Conservation (phyloP, 2,797 vertebrate species). For the Poeciliopsis presidionis region DNA sequence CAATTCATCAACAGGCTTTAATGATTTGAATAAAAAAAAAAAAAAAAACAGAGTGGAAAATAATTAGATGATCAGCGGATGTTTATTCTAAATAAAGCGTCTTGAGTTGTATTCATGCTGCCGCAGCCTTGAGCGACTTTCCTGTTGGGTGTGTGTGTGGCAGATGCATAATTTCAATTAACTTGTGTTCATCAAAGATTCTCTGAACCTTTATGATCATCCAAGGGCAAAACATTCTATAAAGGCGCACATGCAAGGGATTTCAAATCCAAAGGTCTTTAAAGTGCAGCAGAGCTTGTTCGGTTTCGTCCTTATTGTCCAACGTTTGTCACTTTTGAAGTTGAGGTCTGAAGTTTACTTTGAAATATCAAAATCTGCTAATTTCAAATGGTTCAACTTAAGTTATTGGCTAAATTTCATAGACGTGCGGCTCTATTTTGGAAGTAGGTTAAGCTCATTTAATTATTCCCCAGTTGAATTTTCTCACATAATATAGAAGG, state of each 20-base stretch:
- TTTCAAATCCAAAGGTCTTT: conserved; percentile 3
- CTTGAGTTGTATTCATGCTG: not conserved
- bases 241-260: not conserved
- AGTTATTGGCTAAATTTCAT: not conserved
- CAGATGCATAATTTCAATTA: conserved; percentile 19
- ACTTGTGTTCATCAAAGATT: conserved; percentile 14
- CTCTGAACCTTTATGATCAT: conserved; percentile 18
- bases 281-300: conserved; percentile 6
- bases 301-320: not conserved
- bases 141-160: not conserved
- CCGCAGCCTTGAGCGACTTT: conserved; percentile 15
- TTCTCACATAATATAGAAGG: not conserved
- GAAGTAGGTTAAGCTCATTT: not conserved
- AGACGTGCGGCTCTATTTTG: not conserved
- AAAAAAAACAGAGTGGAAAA: not conserved
- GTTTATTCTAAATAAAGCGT: not conserved
- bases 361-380: not conserved
- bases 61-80: not conserved
- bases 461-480: not conserved
- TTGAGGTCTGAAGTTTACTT: not conserved
- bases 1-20: conserved; percentile 1
- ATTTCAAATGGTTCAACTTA: not conserved
- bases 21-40: conserved; percentile 14
- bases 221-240: conserved; percentile 10
- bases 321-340: conserved; percentile 3